Evolutionary conservation across 1,140 invertebrate species (phyloP), one percentile per base, ranked within the genome.

Genomic region (Agraylea sexmaculata): DNA sequence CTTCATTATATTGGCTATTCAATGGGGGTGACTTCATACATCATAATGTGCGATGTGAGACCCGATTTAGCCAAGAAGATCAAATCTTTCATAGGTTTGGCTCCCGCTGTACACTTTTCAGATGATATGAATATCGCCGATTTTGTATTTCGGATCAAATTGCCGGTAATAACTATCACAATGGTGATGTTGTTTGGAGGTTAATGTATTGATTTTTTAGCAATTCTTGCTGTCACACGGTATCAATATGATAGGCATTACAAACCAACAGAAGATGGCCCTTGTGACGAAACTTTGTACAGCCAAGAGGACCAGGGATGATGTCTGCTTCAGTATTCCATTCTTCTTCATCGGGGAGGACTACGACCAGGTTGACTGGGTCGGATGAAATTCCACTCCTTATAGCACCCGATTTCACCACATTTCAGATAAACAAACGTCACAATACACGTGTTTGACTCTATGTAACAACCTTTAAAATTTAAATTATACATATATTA

Each of bases 11-110:
- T 71, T 13, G 70, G 71, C 16, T 68, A 73, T 51, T 73, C 70
- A 15, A 72, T 78, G 75, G 75, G 75, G 2, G 66, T 67, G 2
- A 75, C 74, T 1, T 61, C 60, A 31, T 74, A 74, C 49, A 76
- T 75, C 46, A 69, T 72, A 2, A 72, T 79, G 71, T 59, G 72
- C 43, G 65, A 68, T 4, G 53, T 64, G 38, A 57, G 58, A 31
- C 71, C 76, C 0, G 60, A 75, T 25, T 74, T 73, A 49, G 70
- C 71, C 33, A 45, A 66, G 5, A 74, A 71, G 50, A 50, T 75
- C 38, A 71, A 58, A 4, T 52, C 59, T 3, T 64, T 59, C 39
- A 50, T 66, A 1, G 64, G 47, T 0, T 33, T 64, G 10, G 62
- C 62, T 0, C 62, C 64, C 1, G 62, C 61, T 0, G 57, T 64